phyloP scores from a whole-genome alignment of 2,113 vertebrate species.

The Ariopsis seemanni region DNA sequence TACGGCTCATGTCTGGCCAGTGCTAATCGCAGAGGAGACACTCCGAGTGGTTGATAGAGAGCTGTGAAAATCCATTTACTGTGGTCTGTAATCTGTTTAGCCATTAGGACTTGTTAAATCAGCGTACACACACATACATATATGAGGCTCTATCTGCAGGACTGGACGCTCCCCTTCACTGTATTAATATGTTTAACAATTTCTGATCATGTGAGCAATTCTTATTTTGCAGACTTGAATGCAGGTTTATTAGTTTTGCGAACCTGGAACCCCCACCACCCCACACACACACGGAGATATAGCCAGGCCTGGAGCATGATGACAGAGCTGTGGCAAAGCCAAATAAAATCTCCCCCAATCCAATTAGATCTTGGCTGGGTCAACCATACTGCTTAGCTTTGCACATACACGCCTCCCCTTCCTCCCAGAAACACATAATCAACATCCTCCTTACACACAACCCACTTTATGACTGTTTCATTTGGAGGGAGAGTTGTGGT shows the following conservation, averaged over 20 bases:
- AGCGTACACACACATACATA: slow-evolving; percentile 64
- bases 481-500: slow-evolving; percentile 58
- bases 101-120: slow-evolving; percentile 87
- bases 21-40: slow-evolving; percentile 90
- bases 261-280: neutral
- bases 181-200: slow-evolving; percentile 51
- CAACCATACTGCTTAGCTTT: slow-evolving; percentile 44
- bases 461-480: slow-evolving; percentile 45
- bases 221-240: slow-evolving; percentile 38
- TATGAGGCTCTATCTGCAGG: slow-evolving; percentile 28
- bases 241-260: slow-evolving; percentile 51
- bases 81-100: slow-evolving; percentile 99
- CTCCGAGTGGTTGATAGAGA: slow-evolving; percentile 83
- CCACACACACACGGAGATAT: slow-evolving; percentile 8
- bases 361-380: slow-evolving; percentile 67
- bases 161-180: slow-evolving; percentile 12
- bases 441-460: slow-evolving; percentile 26
- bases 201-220: slow-evolving; percentile 46
- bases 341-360: slow-evolving; percentile 77
- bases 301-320: slow-evolving; percentile 75
- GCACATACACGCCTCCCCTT: slow-evolving; percentile 17
- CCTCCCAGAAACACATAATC: slow-evolving; percentile 41
- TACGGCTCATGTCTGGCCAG: slow-evolving; percentile 75
- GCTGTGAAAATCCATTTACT: slow-evolving; percentile 99
- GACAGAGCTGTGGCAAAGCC: slow-evolving; percentile 73